These are phyloP conservation scores for Cataglyphis altisquamis DNA, from an alignment of 2,888 invertebrate genomes.

Conservation along the genomic window DNA sequence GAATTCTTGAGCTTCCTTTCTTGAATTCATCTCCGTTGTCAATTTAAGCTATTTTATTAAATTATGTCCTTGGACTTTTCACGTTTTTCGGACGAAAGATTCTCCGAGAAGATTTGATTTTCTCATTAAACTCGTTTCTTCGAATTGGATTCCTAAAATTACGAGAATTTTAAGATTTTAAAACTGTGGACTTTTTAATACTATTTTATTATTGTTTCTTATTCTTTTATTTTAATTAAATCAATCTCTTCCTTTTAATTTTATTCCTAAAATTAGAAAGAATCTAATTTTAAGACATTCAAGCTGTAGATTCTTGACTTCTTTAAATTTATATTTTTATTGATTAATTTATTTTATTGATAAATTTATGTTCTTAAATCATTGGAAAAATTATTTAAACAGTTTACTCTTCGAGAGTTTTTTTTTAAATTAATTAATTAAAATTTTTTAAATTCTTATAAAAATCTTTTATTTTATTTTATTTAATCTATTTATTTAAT, in stretches of 20 bases:
- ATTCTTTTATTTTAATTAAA: not conserved
- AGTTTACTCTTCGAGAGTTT: slow-evolving; percentile 9
- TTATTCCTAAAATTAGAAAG: not conserved
- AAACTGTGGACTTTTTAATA: not conserved
- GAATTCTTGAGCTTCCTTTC: not conserved
- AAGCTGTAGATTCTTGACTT: not conserved
- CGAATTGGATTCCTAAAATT: not conserved
- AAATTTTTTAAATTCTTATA: not conserved
- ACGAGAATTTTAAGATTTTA: not conserved
- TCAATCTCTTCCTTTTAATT: not conserved
- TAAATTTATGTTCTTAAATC: not conserved
- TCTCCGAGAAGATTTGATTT: too few species aligned
- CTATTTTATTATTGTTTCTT: not conserved
- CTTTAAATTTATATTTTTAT: slow-evolving; percentile 1
- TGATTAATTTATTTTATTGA: not conserved
- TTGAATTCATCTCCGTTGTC: not conserved
- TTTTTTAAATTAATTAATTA: not conserved
- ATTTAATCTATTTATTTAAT: not conserved
- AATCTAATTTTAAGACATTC: not conserved
- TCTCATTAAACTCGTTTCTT: not conserved
- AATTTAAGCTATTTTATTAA: not conserved
- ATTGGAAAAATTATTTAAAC: not conserved
- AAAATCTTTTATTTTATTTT: not conserved
- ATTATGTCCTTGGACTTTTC: not conserved
- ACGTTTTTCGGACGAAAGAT: not conserved